Base-by-base conservation (phyloP, 2,797 vertebrate species). In the Myotis planiceps region DNA sequence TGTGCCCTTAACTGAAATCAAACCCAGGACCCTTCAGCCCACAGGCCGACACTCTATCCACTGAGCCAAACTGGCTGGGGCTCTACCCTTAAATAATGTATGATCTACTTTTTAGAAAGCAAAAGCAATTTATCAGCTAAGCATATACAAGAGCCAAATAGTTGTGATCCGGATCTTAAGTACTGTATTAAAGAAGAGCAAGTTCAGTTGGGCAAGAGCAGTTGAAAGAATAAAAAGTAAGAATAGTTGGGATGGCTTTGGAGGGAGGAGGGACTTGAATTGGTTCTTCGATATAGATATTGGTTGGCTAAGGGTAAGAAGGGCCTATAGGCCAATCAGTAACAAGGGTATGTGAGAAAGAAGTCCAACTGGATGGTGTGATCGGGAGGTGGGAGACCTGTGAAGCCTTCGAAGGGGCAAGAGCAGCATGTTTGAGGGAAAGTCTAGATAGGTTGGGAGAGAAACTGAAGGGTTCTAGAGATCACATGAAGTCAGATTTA, bases 51-150 rank as follows among this genome's bases (percentile, higher is more conserved):
- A 2, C 60, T n/a, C 60, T 65, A 32, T n/a, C 60, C 60, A n/a
- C 60, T 65, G 29, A 65, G 29, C 60, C 29, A 65, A 16, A 65
- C 60, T 32, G 60, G 29, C 29, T 18, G 14, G 60, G 15, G n/a
- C 60, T 63, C 55, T 60, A 60, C 60, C 29, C 29, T 63, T 85
- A 42, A 25, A 25, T 65, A 25, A 25, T 65, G 12, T 79, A 34
- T 29, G 16, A 14, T 75, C 66, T 51, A 60, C 55, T 82, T 93
- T 32, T 93, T 32, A 94, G 71, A 63, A 93, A 89, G 79, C 29
- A 85, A 27, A 88, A 92, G 16, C 42, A 37, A 10, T n/a, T 58
- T 51, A 34, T 27, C 34, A 74, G 27, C 47, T 88, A 27, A 47
- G 15, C 2, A 14, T 53, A 27, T 18, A n/a, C 7, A 85, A 32